Evolutionary conservation across 2,888 invertebrate genomes (phyloP), one percentile per base, ranked within the genome.

Genomic region (Timandra comae): DNA sequence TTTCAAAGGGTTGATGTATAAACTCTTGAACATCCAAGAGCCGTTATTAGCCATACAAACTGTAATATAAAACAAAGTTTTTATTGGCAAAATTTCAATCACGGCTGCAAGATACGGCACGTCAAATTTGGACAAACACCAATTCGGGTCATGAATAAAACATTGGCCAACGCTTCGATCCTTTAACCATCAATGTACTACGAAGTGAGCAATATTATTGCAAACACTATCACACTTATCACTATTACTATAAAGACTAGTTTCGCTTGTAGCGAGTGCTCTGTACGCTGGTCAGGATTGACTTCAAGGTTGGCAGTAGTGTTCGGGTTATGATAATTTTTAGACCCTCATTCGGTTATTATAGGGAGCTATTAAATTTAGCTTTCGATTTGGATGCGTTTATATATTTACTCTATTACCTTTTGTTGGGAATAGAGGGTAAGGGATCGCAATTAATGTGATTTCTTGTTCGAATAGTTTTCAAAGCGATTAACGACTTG

Each of bases 101-200:
- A 52, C 40, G 43, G 39, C 48, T 54, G 60, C 63, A 63, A 68
- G 59, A 65, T 64, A 67, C 60, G 58, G 57, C 60, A 66, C 72
- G 74, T 75, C 71, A 77, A 73, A 75, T 76, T 76, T 75, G 71
- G 73, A 77, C 76, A 75, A 75, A 77, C 74, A 74, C 67, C 69
- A 66, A 66, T 68, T 73, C 66, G 46, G 46, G 42, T 54, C 52
- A 72, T 78, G 78, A 77, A 78, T 77, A 77, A 77, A 61, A 67
- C 73, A 77, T 78, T 39, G 49, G 43, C 40, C 41, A 46, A 46
- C 45, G 46, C 46, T 41, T 51, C 58, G 60, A 63, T 59, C 66
- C 63, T 57, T 60, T 61, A 56, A 56, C 53, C 56, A 53, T 60
- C 56, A 57, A 63, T 67, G 49, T 51, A 49, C 54, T 48, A 39